Evolutionary conservation across 2,888 invertebrate species (phyloP).

Genomic region (Venustoraphidia nigricollis): DNA sequence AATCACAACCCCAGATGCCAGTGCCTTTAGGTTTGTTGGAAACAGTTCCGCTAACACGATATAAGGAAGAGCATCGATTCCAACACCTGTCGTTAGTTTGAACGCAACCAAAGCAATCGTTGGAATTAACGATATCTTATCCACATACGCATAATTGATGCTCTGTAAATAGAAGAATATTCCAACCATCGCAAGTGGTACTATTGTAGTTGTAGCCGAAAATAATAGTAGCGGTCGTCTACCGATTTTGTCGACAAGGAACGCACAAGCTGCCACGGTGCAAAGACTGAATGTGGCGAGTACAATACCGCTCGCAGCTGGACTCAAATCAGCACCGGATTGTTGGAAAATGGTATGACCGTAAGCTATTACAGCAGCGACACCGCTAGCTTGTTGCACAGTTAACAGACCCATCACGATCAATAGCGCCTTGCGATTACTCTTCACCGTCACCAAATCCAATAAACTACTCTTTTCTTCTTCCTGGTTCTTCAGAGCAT

Average conservation of each 20-base stretch:
- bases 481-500: conserved; percentile 33
- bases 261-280: not conserved
- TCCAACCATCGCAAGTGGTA: no score
- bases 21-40: no score
- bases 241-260: conserved; percentile 39
- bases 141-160: no score
- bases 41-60: no score
- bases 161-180: no score
- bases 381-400: conserved; percentile 40
- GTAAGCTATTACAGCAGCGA: conserved; percentile 38
- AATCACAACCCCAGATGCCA: no score
- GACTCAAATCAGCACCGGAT: conserved; percentile 17
- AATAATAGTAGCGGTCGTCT: conserved; percentile 38
- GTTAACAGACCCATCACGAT: conserved; percentile 39
- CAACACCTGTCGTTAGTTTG: no score
- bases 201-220: conserved; percentile 24
- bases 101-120: no score
- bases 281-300: conserved; percentile 35
- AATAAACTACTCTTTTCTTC: conserved; percentile 33
- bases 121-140: no score
- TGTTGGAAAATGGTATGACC: conserved; percentile 38
- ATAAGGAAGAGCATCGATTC: no score
- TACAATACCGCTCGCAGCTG: conserved; percentile 34
- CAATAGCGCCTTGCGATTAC: conserved; percentile 39
- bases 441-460: conserved; percentile 32